Evolutionary conservation across 1,140 invertebrate genomes (phyloP).

Genomic region (Thaumetopoea pityocampa): DNA sequence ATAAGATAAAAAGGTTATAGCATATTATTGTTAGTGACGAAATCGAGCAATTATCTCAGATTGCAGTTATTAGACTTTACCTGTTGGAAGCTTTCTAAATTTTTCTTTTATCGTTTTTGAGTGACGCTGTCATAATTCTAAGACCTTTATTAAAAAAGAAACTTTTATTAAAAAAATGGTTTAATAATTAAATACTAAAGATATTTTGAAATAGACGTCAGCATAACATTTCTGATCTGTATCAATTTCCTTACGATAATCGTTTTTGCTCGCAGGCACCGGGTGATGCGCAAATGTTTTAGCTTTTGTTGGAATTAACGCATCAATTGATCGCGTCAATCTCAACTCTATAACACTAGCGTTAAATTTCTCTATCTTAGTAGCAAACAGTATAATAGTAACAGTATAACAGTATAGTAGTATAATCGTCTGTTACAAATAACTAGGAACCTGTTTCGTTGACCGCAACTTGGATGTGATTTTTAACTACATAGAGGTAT

Average conservation of each 20-base stretch:
- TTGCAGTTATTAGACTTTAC: too few relatives aligned
- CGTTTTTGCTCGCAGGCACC: slow-evolving; percentile 8
- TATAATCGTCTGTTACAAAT: slow-evolving; percentile 27
- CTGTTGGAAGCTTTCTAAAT: too few relatives aligned
- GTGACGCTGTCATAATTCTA: too few relatives aligned
- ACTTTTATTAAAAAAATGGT: background rate
- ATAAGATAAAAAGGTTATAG: too few relatives aligned
- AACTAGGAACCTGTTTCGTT: slow-evolving; percentile 22
- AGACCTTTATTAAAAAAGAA: background rate
- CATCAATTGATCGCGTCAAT: background rate
- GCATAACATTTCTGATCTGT: slow-evolving; percentile 8
- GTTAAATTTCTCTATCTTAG: background rate
- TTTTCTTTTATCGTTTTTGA: too few relatives aligned
- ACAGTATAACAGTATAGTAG: too few relatives aligned
- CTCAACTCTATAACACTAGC: slow-evolving; percentile 1
- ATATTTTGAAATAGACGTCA: too few relatives aligned
- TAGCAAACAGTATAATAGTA: slow-evolving; percentile 11
- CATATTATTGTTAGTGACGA: too few relatives aligned
- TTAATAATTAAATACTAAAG: slow-evolving; percentile 6
- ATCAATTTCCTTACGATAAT: slow-evolving; percentile 10
- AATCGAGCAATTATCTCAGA: too few relatives aligned
- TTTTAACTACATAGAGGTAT: slow-evolving; percentile 7
- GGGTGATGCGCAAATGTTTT: slow-evolving; percentile 25
- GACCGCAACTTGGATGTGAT: slow-evolving; percentile 8
- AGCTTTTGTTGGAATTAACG: slow-evolving; percentile 23